Evolutionary conservation across 2,113 vertebrate genomes (phyloP).

Genomic region (Toxostoma redivivum): DNA sequence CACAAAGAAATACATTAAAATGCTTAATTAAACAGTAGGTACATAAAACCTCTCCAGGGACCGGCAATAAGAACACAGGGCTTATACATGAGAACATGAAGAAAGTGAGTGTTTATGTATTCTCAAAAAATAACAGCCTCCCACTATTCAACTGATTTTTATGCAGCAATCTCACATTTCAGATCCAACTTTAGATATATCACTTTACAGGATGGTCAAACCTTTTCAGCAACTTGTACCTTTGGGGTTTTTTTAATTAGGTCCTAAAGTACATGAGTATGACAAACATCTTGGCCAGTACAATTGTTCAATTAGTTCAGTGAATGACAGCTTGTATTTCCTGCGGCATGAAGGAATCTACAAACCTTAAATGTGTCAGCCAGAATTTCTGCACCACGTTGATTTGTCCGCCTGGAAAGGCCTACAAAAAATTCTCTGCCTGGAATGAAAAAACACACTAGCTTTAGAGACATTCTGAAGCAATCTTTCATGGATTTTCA

Average conservation of each 20-base stretch:
- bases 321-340: not conserved
- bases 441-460: conserved; percentile 47
- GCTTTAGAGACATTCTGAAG: not conserved
- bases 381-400: conserved; percentile 95
- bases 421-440: conserved; percentile 98
- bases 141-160: not conserved
- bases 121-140: not conserved
- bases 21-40: not conserved
- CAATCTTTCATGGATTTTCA: not conserved
- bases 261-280: not conserved
- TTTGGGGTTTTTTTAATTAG: not conserved
- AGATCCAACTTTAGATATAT: not conserved
- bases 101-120: not conserved
- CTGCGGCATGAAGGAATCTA: not conserved
- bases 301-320: not conserved
- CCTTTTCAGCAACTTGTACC: not conserved
- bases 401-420: conserved; percentile 95
- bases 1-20: not conserved
- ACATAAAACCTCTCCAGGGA: not conserved
- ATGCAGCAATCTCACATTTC: not conserved
- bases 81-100: not conserved
- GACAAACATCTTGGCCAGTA: not conserved
- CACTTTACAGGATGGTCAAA: not conserved
- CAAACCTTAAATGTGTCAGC: conserved; percentile 96
- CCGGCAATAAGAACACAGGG: not conserved